These are phyloP conservation scores for Noctua comes DNA, from an alignment of 2,888 invertebrate species.

Conservation along the genomic window DNA sequence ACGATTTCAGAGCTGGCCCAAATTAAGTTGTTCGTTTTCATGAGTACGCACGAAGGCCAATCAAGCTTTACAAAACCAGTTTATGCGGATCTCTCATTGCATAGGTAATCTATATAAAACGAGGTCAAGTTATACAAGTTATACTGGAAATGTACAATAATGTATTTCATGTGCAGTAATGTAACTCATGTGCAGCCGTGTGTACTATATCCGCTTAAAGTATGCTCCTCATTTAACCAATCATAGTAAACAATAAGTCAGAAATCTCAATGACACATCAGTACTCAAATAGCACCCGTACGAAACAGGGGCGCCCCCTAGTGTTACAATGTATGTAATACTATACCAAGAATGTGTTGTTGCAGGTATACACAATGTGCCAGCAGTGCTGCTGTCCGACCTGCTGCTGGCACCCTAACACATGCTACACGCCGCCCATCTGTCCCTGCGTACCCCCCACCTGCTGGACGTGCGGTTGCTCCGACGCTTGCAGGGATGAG, in stretches of 20 bases:
- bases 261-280: not conserved
- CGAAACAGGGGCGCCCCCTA: not conserved
- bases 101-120: too few relatives aligned
- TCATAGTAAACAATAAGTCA: not conserved
- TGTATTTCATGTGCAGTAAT: too few relatives aligned
- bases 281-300: not conserved
- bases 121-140: too few relatives aligned
- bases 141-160: too few relatives aligned
- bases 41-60: not conserved
- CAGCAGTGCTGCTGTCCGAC: constrained; percentile 77
- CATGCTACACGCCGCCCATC: constrained; percentile 76
- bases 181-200: too few relatives aligned
- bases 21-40: not conserved
- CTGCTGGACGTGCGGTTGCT: constrained; percentile 82
- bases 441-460: constrained; percentile 82
- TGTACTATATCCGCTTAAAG: not conserved
- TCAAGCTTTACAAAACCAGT: too few relatives aligned
- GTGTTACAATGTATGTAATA: not conserved
- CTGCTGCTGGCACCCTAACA: constrained; percentile 76
- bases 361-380: constrained; percentile 86
- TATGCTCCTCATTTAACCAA: not conserved
- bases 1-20: not conserved
- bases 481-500: constrained; percentile 82
- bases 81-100: too few relatives aligned
- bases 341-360: not conserved